Evolutionary conservation across 2,113 vertebrate species (phyloP), one percentile per base, ranked within the genome.

Genomic region (Dunckerocampus dactyliophorus): DNA sequence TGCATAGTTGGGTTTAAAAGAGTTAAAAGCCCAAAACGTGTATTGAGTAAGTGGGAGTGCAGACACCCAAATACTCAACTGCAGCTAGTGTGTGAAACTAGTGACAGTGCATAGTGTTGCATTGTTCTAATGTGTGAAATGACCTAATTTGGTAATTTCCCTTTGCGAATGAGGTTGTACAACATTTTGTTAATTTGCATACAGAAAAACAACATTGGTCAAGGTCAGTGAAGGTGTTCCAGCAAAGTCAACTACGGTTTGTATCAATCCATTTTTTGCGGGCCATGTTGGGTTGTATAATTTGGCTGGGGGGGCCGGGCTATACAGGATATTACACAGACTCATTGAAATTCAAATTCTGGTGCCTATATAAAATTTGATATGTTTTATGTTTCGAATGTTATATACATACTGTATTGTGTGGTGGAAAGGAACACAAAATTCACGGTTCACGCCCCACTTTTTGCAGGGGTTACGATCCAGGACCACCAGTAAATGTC

Each of bases 21-120:
- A 56, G 52, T 78, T 78, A 79, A 82, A 75, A 77, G 76, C 77
- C 76, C 81, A 74, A 62, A 70, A 58, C 54, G 47, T 57, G 69
- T 74, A 67, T 60, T 60, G 31, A 57, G 17, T 59, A 63, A 75
- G 63, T 73, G 52, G 16, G 59, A 34, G 62, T 61, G 65, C 52
- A 16, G 17, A 54, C 42, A 28, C 58, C 14, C 48, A 63, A 71
- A 74, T 63, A 47, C 37, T 39, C 16, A 43, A 68, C 70, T 55
- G 37, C 56, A 70, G 59, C 72, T 22, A 47, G 57, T 16, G 47
- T 52, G 43, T 45, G 31, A 20, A 49, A 47, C 59, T 84, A 84
- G 82, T 81, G 66, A 72, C 57, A 37, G 13, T 13, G 24, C 47
- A 55, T 11, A 19, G 8, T 19, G 10, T 28, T 11, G 43, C 43